A percentile compares a stretch with the other conserved stretches of the same genome.
phyloP scores from a whole-genome alignment of 2,888 invertebrate species.

The Parnassius apollo region DNA sequence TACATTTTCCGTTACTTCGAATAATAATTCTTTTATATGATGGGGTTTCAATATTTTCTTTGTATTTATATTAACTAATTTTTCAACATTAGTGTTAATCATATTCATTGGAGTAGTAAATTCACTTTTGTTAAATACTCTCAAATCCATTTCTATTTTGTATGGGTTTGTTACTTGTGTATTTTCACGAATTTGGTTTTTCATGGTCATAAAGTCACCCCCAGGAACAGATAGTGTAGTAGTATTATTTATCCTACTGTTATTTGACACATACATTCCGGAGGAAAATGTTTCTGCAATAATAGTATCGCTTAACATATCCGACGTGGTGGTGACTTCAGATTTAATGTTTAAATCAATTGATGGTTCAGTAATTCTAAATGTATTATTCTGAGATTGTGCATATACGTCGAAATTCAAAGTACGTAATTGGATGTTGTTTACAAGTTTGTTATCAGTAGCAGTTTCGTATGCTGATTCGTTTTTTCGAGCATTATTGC shows the following conservation, averaged over 20 bases:
- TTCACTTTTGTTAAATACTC: too few relatives aligned
- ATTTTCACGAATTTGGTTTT: too few relatives aligned
- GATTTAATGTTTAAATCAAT: neutral
- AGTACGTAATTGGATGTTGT: neutral
- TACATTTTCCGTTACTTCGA: too few relatives aligned
- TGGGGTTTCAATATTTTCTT: too few relatives aligned
- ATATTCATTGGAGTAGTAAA: too few relatives aligned
- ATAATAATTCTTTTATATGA: too few relatives aligned
- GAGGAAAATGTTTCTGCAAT: neutral
- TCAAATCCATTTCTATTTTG: too few relatives aligned
- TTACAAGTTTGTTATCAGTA: conserved; percentile 1
- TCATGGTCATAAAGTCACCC: neutral
- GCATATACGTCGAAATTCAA: neutral
- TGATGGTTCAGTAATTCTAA: neutral
- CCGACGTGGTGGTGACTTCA: neutral
- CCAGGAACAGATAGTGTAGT: neutral
- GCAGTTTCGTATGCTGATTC: neutral
- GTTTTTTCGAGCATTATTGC: neutral
- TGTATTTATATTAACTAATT: too few relatives aligned
- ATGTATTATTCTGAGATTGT: neutral
- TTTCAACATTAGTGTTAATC: too few relatives aligned
- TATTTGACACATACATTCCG: neutral
- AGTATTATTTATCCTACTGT: neutral
- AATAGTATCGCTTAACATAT: neutral
- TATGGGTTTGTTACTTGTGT: too few relatives aligned